Evolutionary conservation across 92 coral and sea anemone genomes (phyloP), one percentile per base, ranked within the genome.

Genomic region (Porites divaricata): DNA sequence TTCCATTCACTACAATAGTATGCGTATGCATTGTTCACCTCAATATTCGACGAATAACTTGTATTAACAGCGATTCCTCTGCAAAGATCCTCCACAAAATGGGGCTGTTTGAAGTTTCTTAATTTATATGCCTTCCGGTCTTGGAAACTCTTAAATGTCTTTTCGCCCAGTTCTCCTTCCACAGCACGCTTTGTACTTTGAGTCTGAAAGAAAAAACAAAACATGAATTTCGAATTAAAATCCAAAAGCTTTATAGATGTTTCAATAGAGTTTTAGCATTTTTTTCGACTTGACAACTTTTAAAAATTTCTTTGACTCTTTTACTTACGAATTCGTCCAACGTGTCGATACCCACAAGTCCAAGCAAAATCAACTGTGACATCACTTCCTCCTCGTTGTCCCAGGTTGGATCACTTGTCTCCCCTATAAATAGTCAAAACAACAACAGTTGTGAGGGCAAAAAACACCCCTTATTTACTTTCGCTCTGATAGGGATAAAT

Each of bases 291-390:
- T 35, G 45, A 35, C 45, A 35, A 35, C 45, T 35, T 35, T 28
- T 6, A 3, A 66, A 19, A 25, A 15, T 11, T 12, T 66, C 28
- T 54, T 54, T 54, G 59, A 54, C 59, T 15, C 14, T 8, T 54
- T 54, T 41, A 53, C 91, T 88, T 84, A 94, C 96, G 88, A 81
- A 63, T 74, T 93, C 91, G 67, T 91, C 90, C 67, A 90, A 67
- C 23, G 94, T 84, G 62, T 96, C 95, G 72, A 96, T 96, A 35
- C 99, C 99, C 61, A 96, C 93, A 72, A 96, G 74, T 7, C 91
- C 99, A 73, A 95, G 87, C 61, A 92, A 76, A 26, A 98, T 95
- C 68, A 95, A 74, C 8, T 85, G 90, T n/a, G 92, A 83, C 41
- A 88, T 92, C 25, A 90, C 91, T n/a, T 72, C 73, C 21, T 75